Conservation (phyloP, 1,140 invertebrate genomes). For the Aphelinus certus region DNA sequence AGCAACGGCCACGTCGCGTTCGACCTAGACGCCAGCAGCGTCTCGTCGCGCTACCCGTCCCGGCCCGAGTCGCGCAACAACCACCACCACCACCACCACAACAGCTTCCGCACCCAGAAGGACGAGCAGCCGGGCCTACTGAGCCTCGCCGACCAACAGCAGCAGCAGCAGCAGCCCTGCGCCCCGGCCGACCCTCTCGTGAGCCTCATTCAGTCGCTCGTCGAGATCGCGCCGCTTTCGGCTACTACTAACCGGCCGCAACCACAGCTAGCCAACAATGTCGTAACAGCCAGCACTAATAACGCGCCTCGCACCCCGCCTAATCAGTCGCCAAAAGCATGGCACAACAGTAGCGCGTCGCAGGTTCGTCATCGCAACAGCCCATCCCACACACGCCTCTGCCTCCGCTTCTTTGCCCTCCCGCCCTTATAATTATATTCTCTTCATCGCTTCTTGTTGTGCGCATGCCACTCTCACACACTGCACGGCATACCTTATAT, state of each 20-base stretch:
- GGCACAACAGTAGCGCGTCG: conserved; percentile 52
- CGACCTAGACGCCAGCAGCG: conserved; percentile 12
- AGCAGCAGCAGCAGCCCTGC: conserved; percentile 17
- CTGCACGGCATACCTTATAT: not conserved
- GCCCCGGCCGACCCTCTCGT: conserved; percentile 55
- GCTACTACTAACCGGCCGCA: conserved; percentile 51
- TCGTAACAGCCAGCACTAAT: conserved; percentile 43
- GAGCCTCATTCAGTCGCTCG: conserved; percentile 63
- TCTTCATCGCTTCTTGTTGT: not conserved
- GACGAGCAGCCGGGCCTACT: conserved; percentile 60
- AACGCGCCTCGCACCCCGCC: conserved; percentile 56
- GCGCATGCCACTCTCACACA: not conserved
- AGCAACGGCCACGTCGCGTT: conserved; percentile 29
- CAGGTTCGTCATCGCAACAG: conserved; percentile 57
- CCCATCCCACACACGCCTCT: not conserved
- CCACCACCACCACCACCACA: conserved; percentile 46
- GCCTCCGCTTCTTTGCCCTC: not conserved
- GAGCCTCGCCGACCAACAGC: conserved; percentile 61
- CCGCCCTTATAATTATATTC: not conserved
- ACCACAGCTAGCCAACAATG: conserved; percentile 30
- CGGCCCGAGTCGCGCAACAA: conserved; percentile 48
- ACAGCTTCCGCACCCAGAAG: conserved; percentile 41
- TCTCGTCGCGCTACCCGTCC: conserved; percentile 13
- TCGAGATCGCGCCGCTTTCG: conserved; percentile 56
- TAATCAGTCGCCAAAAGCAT: conserved; percentile 64